Percentiles rank a stretch among this genome's conserved stretches.
These are phyloP conservation scores for Philonicus albiceps DNA, from an alignment of 2,888 invertebrate genomes.

Conservation along the genomic window DNA sequence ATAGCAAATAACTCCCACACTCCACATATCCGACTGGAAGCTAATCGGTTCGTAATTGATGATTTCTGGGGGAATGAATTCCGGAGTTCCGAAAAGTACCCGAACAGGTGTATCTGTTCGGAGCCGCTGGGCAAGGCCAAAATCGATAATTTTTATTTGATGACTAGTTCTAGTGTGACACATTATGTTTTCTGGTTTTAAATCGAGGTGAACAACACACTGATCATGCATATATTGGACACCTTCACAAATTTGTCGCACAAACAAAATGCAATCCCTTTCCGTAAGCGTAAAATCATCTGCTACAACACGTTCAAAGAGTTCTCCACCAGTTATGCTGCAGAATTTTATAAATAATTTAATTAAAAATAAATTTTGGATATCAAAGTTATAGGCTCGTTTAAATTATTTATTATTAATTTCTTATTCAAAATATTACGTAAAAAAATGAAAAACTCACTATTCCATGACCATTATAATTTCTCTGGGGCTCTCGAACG, in stretches of 20 bases:
- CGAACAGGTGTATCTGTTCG: constrained; percentile 73
- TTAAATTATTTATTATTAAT: background rate
- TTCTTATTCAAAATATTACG: background rate
- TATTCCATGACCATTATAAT: constrained; percentile 90
- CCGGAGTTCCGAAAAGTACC: constrained; percentile 88
- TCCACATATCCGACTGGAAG: constrained; percentile 93
- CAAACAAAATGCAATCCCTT: constrained; percentile 82
- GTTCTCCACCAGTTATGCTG: constrained; percentile 92
- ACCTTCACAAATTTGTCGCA: constrained; percentile 91
- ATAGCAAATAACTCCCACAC: constrained; percentile 91
- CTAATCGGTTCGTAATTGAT: constrained; percentile 89
- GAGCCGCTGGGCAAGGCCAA: constrained; percentile 84
- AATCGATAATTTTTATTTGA: constrained; percentile 91
- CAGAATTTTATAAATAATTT: background rate
- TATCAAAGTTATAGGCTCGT: background rate
- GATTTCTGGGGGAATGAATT: constrained; percentile 92
- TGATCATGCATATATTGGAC: constrained; percentile 87
- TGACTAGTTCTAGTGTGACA: constrained; percentile 85
- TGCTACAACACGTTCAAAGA: constrained; percentile 91
- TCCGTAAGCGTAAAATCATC: constrained; percentile 93
- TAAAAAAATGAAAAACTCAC: constrained; percentile 69
- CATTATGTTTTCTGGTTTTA: constrained; percentile 97
- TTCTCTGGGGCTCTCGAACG: constrained; percentile 78
- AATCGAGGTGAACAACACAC: constrained; percentile 86
- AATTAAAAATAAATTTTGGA: background rate